Evolutionary conservation across 1,140 invertebrate genomes (phyloP).

Genomic region (Lepidurus couesii): DNA sequence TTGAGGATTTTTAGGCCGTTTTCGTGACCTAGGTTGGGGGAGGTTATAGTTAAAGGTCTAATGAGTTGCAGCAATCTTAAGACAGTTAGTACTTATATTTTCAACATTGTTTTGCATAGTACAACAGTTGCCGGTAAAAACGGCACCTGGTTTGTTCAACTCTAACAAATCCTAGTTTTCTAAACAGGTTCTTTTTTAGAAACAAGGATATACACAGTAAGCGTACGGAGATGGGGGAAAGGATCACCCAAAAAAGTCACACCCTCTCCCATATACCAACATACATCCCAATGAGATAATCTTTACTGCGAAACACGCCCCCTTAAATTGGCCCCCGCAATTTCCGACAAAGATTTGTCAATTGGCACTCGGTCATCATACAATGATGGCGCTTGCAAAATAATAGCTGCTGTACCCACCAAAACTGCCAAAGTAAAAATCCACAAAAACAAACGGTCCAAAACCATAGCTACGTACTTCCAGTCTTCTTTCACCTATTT

Average conservation of each 20-base stretch:
- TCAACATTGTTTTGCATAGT: conserved; percentile 7
- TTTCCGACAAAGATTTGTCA: conserved; percentile 73
- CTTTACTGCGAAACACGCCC: not conserved
- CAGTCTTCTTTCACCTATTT: conserved; percentile 87
- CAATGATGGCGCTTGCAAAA: conserved; percentile 77
- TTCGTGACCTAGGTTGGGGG: no score
- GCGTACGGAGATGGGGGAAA: not conserved
- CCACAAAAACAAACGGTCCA: conserved; percentile 93
- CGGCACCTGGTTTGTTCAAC: not conserved
- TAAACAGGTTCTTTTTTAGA: not conserved
- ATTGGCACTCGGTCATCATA: conserved; percentile 84
- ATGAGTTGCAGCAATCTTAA: not conserved
- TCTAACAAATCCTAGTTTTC: not conserved
- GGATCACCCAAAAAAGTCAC: not conserved
- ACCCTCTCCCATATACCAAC: not conserved
- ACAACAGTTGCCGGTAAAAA: not conserved
- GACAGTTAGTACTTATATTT: not conserved
- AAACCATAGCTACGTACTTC: conserved; percentile 97
- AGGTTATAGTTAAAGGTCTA: no score
- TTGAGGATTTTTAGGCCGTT: no score
- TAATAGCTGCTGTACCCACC: conserved; percentile 84
- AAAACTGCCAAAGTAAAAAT: conserved; percentile 90
- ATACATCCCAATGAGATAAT: not conserved
- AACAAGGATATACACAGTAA: not conserved
- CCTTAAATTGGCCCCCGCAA: conserved; percentile 57